Conservation (phyloP, 2,888 invertebrate species). For the Mycalesis mineus region DNA sequence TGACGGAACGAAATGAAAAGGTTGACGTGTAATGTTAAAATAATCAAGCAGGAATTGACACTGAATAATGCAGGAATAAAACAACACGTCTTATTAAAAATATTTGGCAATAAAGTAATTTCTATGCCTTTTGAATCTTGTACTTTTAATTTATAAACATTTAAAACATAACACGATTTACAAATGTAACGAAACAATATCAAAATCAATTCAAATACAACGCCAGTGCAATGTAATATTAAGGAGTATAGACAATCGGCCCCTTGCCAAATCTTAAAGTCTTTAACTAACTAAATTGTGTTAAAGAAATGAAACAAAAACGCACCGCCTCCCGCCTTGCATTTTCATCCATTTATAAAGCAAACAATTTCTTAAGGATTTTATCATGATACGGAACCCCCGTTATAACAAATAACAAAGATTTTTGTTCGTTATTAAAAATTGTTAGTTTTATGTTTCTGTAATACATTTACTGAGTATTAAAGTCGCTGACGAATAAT, state of each 20-base stretch:
- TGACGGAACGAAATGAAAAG: no score
- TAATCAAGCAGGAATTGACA: no score
- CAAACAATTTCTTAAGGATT: slow-evolving; percentile 7
- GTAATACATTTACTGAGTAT: no score
- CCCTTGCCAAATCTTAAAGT: slow-evolving; percentile 36
- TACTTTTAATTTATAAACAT: no score
- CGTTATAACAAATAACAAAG: not conserved
- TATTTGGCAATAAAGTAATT: no score
- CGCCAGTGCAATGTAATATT: slow-evolving; percentile 28
- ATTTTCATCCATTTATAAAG: slow-evolving; percentile 15
- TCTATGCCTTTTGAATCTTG: no score
- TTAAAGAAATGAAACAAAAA: slow-evolving; percentile 36
- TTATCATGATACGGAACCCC: not conserved
- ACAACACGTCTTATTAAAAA: no score
- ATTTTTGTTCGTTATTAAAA: not conserved
- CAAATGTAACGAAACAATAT: not conserved
- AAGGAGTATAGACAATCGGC: slow-evolving; percentile 29
- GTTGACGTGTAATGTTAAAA: no score
- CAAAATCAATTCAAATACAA: slow-evolving; percentile 27
- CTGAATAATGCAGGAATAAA: no score
- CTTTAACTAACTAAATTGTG: slow-evolving; percentile 35
- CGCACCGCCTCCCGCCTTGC: slow-evolving; percentile 27
- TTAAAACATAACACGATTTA: no score
- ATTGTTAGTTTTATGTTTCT: not conserved
- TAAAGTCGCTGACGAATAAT: no score